phyloP scores from a whole-genome alignment of 2,797 vertebrate species.

The Synaphobranchus kaupii region DNA sequence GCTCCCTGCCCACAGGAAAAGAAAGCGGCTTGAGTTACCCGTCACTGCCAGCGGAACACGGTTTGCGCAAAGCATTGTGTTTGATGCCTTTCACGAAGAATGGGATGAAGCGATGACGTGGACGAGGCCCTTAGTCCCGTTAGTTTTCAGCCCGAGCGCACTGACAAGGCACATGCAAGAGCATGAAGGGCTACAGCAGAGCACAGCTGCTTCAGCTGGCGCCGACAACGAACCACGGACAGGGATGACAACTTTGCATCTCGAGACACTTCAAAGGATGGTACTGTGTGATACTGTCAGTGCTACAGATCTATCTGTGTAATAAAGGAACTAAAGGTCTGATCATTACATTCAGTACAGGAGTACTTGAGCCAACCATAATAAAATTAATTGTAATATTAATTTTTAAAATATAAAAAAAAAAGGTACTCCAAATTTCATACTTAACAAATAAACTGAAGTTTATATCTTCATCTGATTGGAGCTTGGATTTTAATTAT shows the following conservation, averaged over 20 bases:
- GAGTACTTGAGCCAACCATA: not conserved
- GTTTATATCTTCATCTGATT: too few relatives aligned
- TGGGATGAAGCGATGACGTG: not conserved
- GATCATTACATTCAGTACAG: not conserved
- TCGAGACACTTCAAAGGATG: not conserved
- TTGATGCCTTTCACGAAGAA: not conserved
- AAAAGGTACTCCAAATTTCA: not conserved
- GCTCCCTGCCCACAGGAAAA: not conserved
- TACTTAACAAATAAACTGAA: not conserved
- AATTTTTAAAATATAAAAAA: too few relatives aligned
- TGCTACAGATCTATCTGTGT: not conserved
- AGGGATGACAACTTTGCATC: not conserved
- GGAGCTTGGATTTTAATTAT: too few relatives aligned
- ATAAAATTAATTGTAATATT: not conserved
- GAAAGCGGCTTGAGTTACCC: not conserved
- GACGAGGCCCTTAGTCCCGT: not conserved
- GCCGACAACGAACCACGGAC: not conserved
- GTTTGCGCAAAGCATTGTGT: not conserved
- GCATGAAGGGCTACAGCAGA: not conserved
- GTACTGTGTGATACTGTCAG: not conserved
- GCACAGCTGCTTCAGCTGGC: not conserved
- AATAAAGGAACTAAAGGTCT: constrained; percentile 2
- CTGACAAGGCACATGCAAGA: not conserved
- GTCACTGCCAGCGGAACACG: not conserved
- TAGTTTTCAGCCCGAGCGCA: not conserved